These are phyloP conservation scores for Fregetta grallaria DNA, from an alignment of 2,113 vertebrate species.

Conservation along the genomic window DNA sequence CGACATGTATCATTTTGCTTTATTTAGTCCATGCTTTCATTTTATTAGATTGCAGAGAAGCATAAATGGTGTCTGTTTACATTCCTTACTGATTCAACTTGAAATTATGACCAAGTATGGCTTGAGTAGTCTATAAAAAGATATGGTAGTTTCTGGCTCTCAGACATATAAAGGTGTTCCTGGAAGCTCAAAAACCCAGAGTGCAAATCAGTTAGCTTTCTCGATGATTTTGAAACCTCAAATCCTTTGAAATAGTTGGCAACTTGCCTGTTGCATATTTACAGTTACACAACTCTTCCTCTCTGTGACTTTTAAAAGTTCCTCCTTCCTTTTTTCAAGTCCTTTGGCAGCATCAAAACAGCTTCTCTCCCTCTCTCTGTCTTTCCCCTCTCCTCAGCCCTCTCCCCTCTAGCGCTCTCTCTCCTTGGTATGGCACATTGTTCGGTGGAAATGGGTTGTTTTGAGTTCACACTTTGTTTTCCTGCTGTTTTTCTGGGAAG, in stretches of 20 bases:
- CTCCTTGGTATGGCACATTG: constrained; percentile 27
- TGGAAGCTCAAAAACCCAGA: constrained; percentile 18
- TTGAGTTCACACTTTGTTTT: constrained; percentile 70
- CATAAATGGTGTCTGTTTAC: constrained; percentile 44
- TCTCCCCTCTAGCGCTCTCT: background rate
- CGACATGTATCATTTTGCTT: background rate
- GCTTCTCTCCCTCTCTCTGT: background rate
- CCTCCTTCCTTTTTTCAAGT: constrained; percentile 52
- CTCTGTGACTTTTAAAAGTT: constrained; percentile 20
- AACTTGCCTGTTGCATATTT: constrained; percentile 1
- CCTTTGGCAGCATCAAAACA: background rate
- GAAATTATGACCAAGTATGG: constrained; percentile 29
- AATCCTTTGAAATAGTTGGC: constrained; percentile 57
- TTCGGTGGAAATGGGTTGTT: constrained; percentile 63
- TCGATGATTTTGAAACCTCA: constrained; percentile 37
- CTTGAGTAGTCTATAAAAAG: background rate
- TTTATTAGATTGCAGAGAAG: constrained; percentile 15
- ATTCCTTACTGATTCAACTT: background rate
- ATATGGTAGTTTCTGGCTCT: background rate
- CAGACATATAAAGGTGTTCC: constrained; percentile 16
- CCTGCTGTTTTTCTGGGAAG: constrained; percentile 63
- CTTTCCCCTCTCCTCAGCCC: background rate
- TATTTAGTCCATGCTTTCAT: constrained; percentile 16
- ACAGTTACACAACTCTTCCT: constrained; percentile 52
- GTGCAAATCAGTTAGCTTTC: constrained; percentile 22